These are phyloP conservation scores for Dryococelus australis DNA, from an alignment of 2,888 invertebrate genomes.

Conservation along the genomic window DNA sequence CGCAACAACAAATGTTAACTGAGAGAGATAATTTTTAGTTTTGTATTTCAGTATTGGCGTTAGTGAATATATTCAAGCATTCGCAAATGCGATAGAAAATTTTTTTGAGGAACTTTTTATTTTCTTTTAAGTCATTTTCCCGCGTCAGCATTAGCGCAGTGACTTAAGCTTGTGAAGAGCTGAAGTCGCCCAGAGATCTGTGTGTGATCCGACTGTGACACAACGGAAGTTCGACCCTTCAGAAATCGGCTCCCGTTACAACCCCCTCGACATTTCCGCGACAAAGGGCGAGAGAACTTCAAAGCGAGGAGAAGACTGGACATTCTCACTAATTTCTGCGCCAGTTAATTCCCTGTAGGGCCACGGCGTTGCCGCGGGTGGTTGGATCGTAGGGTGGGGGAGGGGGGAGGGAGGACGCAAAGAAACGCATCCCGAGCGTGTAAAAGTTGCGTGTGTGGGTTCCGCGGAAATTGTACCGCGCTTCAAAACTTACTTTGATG, in stretches of 20 bases:
- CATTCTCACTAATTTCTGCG: not conserved
- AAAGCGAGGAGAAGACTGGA: not conserved
- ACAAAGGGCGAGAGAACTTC: not conserved
- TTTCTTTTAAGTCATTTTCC: no score
- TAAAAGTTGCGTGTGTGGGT: not conserved
- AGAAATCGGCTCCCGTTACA: not conserved
- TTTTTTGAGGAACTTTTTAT: no score
- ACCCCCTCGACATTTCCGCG: not conserved
- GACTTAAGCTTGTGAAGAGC: no score
- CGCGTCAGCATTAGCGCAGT: no score
- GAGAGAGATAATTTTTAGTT: no score
- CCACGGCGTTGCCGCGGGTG: not conserved
- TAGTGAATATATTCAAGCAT: no score
- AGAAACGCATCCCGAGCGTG: not conserved
- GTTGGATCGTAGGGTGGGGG: no score
- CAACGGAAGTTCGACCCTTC: not conserved
- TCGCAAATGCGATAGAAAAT: no score
- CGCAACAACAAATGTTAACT: no score
- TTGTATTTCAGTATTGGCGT: no score
- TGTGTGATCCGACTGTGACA: no score
- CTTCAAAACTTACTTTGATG: constrained; percentile 1
- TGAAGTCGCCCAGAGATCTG: no score
- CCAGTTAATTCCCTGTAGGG: not conserved
- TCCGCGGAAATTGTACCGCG: not conserved
- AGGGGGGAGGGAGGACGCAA: not conserved